Base-by-base conservation (phyloP, 2,113 vertebrate species). In the Hippocampus barbouri region DNA sequence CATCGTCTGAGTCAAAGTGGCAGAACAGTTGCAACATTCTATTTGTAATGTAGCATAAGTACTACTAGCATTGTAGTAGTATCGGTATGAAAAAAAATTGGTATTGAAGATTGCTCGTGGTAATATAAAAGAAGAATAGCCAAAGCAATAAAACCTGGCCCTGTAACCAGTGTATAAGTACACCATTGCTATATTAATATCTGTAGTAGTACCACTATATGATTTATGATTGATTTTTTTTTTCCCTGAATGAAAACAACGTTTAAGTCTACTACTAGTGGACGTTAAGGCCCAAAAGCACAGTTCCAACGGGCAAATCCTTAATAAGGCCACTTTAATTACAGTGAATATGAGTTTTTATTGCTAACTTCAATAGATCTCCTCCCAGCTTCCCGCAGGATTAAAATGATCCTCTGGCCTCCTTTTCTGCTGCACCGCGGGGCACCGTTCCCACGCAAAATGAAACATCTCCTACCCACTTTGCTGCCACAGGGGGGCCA, bases 361-460 rank as follows among this genome's bases (percentile, higher is more conserved):
- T 59, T 62, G 40, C 73, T 20, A 61, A 45, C 67, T 72, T 81
- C 69, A 78, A 56, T 75, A 79, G 30, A 70, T 74, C n/a, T 76
- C 68, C 47, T 75, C 57, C 14, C 40, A 41, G 25, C 63, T 72
- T 81, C 70, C 72, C 81, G 82, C 45, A 45, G 80, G 80, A 80
- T 85, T 88, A 84, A 23, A 74, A 11, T 6, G 75, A 88, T 87
- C 76, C 80, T 78, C 66, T 68, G 66, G 23, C 72, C 60, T 78
- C 71, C 21, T 70, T 79, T 76, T 67, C 23, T 16, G 18, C 70
- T 51, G 69, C 75, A 68, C 83, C 77, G 71, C 53, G 54, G 81
- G 85, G 49, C 67, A 77, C 34, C 70, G 69, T 89, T 90, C 86
- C 85, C 88, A 89, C 76, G 86, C 74, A 67, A 71, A 79, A 80